A percentile compares a stretch with the other conserved stretches of the same genome.
phyloP scores from a whole-genome alignment of 2,797 vertebrate species.

The Petrocephalus schoutedeni region DNA sequence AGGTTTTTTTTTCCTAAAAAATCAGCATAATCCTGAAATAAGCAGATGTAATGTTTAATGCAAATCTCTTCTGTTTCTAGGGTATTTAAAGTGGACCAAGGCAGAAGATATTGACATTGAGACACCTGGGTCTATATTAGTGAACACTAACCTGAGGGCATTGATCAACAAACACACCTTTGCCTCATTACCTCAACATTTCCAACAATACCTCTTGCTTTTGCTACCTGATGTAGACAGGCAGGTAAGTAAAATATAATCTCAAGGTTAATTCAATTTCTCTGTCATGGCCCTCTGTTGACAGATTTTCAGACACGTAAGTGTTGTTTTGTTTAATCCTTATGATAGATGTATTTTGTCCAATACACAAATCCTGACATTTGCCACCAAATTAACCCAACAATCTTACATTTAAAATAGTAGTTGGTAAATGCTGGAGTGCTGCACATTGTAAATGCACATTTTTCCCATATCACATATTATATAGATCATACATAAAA shows the following conservation, averaged over 20 bases:
- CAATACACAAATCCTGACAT: background rate
- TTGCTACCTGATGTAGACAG: constrained; percentile 77
- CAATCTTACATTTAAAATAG: background rate
- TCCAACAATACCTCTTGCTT: constrained; percentile 77
- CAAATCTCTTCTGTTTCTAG: constrained; percentile 33
- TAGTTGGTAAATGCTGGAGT: background rate
- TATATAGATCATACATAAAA: background rate
- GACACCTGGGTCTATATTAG: constrained; percentile 77
- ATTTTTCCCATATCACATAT: background rate
- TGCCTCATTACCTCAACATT: constrained; percentile 77
- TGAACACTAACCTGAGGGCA: constrained; percentile 79
- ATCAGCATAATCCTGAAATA: background rate
- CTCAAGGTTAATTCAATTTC: background rate
- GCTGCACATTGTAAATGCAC: background rate
- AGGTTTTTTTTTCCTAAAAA: background rate
- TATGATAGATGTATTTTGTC: background rate
- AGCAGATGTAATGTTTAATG: background rate
- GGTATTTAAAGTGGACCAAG: constrained; percentile 79
- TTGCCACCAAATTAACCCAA: background rate
- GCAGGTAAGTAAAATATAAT: constrained; percentile 60
- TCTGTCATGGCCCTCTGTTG: background rate
- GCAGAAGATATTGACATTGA: constrained; percentile 81
- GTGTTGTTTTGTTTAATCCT: background rate
- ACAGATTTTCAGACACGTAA: background rate
- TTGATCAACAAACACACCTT: constrained; percentile 81